A percentile compares a stretch with the other conserved stretches of the same genome.
These are phyloP conservation scores for Apogon talboti DNA, from an alignment of 2,797 vertebrate species.

Conservation along the genomic window DNA sequence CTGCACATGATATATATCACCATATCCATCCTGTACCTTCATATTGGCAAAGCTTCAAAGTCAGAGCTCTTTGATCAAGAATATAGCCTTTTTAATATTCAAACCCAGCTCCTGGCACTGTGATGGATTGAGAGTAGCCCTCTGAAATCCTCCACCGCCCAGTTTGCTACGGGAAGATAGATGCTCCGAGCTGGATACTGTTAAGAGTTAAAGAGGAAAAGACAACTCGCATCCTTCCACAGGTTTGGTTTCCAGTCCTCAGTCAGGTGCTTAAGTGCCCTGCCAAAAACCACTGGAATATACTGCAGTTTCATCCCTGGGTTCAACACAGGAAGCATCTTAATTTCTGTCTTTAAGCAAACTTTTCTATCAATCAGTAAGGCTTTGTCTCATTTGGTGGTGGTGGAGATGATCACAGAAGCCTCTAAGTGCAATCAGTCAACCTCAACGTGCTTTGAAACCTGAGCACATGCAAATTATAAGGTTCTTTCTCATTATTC, in stretches of 20 bases:
- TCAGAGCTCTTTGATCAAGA: constrained; percentile 55
- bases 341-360: constrained; percentile 26
- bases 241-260: constrained; percentile 23
- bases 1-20: constrained; percentile 21
- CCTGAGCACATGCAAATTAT: constrained; percentile 51
- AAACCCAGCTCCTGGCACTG: constrained; percentile 60
- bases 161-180: constrained; percentile 56
- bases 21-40: constrained; percentile 26
- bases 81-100: constrained; percentile 70
- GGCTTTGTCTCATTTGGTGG: constrained; percentile 26
- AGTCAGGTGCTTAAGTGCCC: constrained; percentile 27
- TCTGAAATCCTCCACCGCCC: constrained; percentile 55
- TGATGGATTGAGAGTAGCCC: constrained; percentile 56
- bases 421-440: constrained; percentile 44
- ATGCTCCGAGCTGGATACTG: constrained; percentile 48
- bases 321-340: background rate
- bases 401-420: constrained; percentile 14
- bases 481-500: constrained; percentile 47
- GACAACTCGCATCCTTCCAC: constrained; percentile 28
- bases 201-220: constrained; percentile 46
- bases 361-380: constrained; percentile 29
- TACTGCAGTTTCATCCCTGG: constrained; percentile 13
- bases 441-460: constrained; percentile 34
- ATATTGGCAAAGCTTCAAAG: constrained; percentile 50
- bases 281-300: constrained; percentile 50